These are phyloP conservation scores for Cotesia typhae DNA, from an alignment of 1,140 invertebrate species.

Conservation along the genomic window DNA sequence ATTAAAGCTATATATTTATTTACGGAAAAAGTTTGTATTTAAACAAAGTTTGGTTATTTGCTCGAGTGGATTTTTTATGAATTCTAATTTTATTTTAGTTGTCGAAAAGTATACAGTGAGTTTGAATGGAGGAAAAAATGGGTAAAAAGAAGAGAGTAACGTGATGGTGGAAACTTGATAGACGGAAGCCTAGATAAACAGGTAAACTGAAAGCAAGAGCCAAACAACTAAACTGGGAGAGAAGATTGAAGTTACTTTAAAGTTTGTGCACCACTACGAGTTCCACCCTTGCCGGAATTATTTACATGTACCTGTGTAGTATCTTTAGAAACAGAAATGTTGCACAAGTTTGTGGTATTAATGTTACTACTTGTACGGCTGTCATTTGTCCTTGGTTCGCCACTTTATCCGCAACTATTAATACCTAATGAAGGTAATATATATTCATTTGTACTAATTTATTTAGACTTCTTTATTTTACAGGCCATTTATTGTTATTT, in stretches of 20 bases:
- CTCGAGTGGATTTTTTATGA: too few relatives aligned
- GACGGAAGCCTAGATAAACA: slow-evolving; percentile 17
- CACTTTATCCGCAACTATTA: slow-evolving; percentile 45
- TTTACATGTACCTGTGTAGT: too few relatives aligned
- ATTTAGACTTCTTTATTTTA: too few relatives aligned
- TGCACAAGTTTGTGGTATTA: slow-evolving; percentile 45
- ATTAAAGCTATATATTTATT: too few relatives aligned
- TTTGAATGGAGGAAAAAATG: neutral
- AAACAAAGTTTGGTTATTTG: too few relatives aligned
- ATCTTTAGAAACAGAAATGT: slow-evolving; percentile 39
- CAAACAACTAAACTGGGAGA: slow-evolving; percentile 27
- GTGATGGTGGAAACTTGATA: slow-evolving; percentile 8
- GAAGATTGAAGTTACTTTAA: slow-evolving; percentile 22
- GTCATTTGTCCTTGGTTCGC: slow-evolving; percentile 47
- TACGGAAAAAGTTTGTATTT: too few relatives aligned
- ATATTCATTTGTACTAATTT: neutral
- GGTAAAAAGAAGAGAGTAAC: neutral
- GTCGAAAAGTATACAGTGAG: too few relatives aligned
- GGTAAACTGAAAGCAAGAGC: neutral
- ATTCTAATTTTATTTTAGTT: too few relatives aligned
- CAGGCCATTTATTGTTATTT: too few relatives aligned
- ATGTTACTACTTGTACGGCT: slow-evolving; percentile 46
- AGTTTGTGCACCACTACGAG: slow-evolving; percentile 13
- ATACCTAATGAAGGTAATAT: slow-evolving; percentile 47
- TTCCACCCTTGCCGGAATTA: too few relatives aligned